Evolutionary conservation across 2,113 vertebrate species (phyloP), one percentile per base, ranked within the genome.

Genomic region (Bos javanicus): DNA sequence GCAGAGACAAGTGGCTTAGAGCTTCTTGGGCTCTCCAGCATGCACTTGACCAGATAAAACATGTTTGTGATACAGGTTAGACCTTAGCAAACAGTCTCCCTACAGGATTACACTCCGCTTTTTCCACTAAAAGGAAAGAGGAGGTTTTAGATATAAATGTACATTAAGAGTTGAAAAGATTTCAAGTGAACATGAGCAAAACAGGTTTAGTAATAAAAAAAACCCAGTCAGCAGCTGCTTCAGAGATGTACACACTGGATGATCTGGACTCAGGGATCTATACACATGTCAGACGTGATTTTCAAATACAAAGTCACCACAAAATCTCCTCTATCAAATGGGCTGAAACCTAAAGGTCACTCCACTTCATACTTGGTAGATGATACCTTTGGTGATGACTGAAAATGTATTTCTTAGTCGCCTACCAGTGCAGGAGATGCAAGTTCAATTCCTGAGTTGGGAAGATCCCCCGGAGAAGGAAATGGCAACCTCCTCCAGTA

Each of bases 61-160:
- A 57, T 81, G 59, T 92, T 25, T 93, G 54, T 48, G 84, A 84
- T 62, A 92, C 59, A 92, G 71, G 81, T 96, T 97, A 97, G 90
- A 97, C 52, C 76, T 96, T 82, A 92, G 67, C 67, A 96, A 96
- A 91, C 11, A 84, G 19, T 60, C 14, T 97, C 84, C 56, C 36
- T 83, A 43, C 14, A 96, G 64, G 87, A 92, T 92, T 90, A 36
- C 46, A 88, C 39, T 88, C 10, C 13, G 39, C 54, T 64, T 33
- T 91, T 96, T 96, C 39, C 21, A 78, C 64, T 64, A 52, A 76
- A 90, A 13, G 36, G 59, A 56, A 96, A 87, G 28, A 62, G 46
- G 59, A 82, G 74, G 96, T 96, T 94, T 97, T 80, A 91, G 80
- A 88, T 81, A 96, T 48, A 82, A 91, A 46, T 89, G 81, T 26